phyloP scores from a whole-genome alignment of 2,888 invertebrate genomes.

The Zhengitettix transpicula region DNA sequence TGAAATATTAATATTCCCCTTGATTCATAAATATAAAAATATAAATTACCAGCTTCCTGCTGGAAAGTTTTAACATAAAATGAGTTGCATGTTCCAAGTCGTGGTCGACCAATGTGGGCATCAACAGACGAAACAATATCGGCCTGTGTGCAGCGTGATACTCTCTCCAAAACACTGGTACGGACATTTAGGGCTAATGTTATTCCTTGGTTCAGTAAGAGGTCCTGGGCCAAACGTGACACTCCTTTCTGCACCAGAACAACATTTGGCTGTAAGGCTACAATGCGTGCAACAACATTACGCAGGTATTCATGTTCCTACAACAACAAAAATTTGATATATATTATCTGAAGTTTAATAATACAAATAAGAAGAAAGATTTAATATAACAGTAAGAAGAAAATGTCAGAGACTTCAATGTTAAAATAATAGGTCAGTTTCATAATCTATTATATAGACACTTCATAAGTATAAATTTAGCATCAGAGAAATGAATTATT shows the following conservation, averaged over 20 bases:
- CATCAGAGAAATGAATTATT: no score
- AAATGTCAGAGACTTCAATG: no score
- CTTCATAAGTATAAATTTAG: no score
- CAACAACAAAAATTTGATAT: constrained; percentile 8
- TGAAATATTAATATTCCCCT: no score
- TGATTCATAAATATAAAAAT: no score
- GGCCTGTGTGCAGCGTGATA: constrained; percentile 65
- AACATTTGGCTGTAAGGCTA: constrained; percentile 66
- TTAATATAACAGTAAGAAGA: no score
- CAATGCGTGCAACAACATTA: constrained; percentile 72
- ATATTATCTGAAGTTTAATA: no score
- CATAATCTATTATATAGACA: no score
- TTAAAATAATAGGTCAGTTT: no score
- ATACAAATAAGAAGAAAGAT: no score
- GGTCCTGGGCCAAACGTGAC: constrained; percentile 66
- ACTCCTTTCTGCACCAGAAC: constrained; percentile 83
- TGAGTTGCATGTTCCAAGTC: constrained; percentile 65
- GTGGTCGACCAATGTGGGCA: constrained; percentile 57
- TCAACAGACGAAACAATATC: constrained; percentile 77
- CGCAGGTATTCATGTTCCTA: constrained; percentile 73
- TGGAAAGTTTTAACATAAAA: constrained; percentile 54
- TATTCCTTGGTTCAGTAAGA: constrained; percentile 60
- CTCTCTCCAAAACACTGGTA: constrained; percentile 56
- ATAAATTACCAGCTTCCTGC: constrained; percentile 28
- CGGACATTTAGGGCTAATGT: constrained; percentile 80